Conservation (phyloP, 2,797 vertebrate species). For the Darevskia nairensis region DNA sequence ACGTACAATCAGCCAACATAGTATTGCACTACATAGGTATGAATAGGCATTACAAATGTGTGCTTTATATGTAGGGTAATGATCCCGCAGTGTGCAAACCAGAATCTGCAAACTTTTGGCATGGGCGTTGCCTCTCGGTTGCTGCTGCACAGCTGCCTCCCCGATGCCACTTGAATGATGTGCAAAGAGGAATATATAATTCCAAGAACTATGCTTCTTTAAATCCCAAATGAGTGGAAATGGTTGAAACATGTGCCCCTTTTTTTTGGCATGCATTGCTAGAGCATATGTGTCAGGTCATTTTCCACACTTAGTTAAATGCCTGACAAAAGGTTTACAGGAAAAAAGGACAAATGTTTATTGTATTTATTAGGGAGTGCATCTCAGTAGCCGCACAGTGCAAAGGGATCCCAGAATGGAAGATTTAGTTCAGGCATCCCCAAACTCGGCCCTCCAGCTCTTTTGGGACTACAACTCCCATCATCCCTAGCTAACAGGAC, state of each 20-base stretch:
- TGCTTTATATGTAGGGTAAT: not conserved
- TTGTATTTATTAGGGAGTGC: not conserved
- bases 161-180: not conserved
- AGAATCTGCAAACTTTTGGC: not conserved
- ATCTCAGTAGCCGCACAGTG: not conserved
- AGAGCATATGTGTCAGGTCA: not conserved
- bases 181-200: not conserved
- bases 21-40: not conserved
- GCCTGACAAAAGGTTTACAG: not conserved
- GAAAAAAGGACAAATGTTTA: not conserved
- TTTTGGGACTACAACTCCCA: too few relatives aligned
- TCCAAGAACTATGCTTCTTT: not conserved
- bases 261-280: not conserved
- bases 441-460: too few relatives aligned
- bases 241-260: not conserved
- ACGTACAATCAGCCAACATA: not conserved
- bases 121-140: not conserved
- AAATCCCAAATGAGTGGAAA: constrained; percentile 4
- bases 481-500: too few relatives aligned
- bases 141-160: not conserved
- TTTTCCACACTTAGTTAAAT: not conserved
- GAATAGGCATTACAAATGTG: not conserved
- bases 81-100: not conserved
- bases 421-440: too few relatives aligned
- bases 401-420: too few relatives aligned